These are phyloP conservation scores for Cepaea nemoralis DNA, from an alignment of 1,140 invertebrate species.

Conservation along the genomic window DNA sequence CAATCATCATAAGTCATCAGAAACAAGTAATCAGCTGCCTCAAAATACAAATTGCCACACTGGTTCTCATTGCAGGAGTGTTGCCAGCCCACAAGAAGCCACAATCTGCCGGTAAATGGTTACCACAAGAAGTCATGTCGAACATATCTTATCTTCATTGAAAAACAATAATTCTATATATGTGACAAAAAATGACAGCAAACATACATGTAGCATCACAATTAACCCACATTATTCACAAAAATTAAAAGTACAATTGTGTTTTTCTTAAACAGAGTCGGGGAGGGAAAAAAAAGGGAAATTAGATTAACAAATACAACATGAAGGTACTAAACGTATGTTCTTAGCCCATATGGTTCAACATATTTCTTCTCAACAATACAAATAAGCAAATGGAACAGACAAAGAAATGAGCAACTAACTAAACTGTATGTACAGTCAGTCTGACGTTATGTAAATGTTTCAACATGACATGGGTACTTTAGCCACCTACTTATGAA, in stretches of 20 bases:
- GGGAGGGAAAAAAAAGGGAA: background rate
- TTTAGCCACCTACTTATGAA: too few relatives aligned
- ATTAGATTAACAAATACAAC: background rate
- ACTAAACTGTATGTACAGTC: too few relatives aligned
- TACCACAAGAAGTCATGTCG: too few relatives aligned
- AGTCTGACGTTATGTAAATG: too few relatives aligned
- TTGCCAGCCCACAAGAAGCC: background rate
- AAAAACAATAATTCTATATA: background rate
- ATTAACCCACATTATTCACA: background rate
- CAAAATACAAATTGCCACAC: conserved; percentile 10
- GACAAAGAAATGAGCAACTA: too few relatives aligned
- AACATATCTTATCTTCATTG: too few relatives aligned
- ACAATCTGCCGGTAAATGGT: too few relatives aligned
- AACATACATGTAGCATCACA: background rate
- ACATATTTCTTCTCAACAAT: too few relatives aligned
- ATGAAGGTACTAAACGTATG: background rate
- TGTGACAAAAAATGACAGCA: background rate
- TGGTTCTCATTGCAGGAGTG: background rate
- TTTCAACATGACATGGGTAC: too few relatives aligned
- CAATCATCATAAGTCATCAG: background rate
- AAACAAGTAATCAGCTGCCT: conserved; percentile 20
- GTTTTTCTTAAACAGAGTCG: background rate
- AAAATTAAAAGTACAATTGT: background rate
- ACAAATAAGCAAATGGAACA: too few relatives aligned
- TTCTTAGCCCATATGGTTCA: background rate